Percentiles rank a stretch among this genome's conserved stretches.
These are phyloP conservation scores for Molossus alvarezi DNA, from an alignment of 2,797 vertebrate species.

Conservation along the genomic window DNA sequence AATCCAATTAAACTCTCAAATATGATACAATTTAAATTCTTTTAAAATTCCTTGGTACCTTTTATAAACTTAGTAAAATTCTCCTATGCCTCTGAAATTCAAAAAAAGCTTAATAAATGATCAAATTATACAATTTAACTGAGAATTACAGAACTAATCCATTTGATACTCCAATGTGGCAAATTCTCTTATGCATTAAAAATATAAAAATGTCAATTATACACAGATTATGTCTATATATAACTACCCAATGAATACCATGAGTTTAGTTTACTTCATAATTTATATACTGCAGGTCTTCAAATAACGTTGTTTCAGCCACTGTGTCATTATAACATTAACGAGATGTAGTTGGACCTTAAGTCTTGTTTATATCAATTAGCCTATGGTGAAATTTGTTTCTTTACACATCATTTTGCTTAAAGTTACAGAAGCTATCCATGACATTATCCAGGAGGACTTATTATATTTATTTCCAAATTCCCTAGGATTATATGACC, in stretches of 20 bases:
- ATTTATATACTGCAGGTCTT: background rate
- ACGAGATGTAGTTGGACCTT: background rate
- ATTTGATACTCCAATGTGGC: slow-evolving; percentile 16
- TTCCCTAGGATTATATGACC: background rate
- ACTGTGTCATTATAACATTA: background rate
- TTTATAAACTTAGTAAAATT: slow-evolving; percentile 62
- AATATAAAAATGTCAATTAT: slow-evolving; percentile 55
- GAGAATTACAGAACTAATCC: background rate
- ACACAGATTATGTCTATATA: background rate
- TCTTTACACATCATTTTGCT: background rate
- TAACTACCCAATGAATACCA: background rate
- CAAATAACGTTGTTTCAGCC: background rate
- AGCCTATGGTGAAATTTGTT: background rate
- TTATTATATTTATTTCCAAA: slow-evolving; percentile 52
- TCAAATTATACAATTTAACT: slow-evolving; percentile 60
- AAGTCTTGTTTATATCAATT: background rate
- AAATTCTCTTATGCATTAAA: slow-evolving; percentile 33
- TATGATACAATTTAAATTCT: slow-evolving; percentile 32
- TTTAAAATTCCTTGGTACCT: slow-evolving; percentile 9
- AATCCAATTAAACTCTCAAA: slow-evolving; percentile 45
- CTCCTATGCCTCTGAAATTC: slow-evolving; percentile 51
- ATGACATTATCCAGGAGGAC: background rate
- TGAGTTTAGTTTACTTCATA: background rate
- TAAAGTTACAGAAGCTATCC: background rate
- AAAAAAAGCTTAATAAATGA: slow-evolving; percentile 56